Percentiles rank a stretch among this genome's conserved stretches.
phyloP scores from a whole-genome alignment of 2,888 invertebrate species.

The Bursaphelenchus okinawaensis region DNA sequence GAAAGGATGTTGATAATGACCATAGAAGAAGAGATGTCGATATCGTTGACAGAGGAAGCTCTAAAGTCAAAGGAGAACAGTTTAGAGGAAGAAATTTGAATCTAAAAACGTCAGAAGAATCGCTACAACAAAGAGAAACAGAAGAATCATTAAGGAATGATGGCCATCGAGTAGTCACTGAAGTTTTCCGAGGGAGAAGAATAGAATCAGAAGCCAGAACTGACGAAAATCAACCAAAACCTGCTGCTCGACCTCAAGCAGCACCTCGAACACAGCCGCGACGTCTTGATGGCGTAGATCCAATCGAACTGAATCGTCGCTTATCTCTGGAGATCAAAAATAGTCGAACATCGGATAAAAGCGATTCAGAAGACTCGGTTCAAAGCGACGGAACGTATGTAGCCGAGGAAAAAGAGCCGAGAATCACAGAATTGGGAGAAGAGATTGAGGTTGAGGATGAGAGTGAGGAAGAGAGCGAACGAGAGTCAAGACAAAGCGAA shows the following conservation, averaged over 20 bases:
- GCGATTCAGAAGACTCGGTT: slow-evolving; percentile 2
- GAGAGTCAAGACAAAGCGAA: background rate
- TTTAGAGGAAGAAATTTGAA: too few species aligned
- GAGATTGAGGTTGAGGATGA: slow-evolving; percentile 15
- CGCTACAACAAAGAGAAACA: too few species aligned
- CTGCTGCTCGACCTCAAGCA: background rate
- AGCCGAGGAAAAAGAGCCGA: slow-evolving; percentile 8
- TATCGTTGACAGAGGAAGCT: too few species aligned
- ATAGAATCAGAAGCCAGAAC: too few species aligned
- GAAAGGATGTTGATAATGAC: too few species aligned
- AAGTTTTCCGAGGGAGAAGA: too few species aligned
- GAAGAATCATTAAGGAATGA: too few species aligned
- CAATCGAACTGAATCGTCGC: slow-evolving; percentile 2
- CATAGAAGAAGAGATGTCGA: too few species aligned
- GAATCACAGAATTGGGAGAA: slow-evolving; percentile 11
- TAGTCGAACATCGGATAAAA: slow-evolving; percentile 1
- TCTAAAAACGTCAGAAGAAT: too few species aligned
- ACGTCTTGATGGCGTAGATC: slow-evolving; percentile 1
- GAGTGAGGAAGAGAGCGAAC: slow-evolving; percentile 2
- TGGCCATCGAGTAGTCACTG: too few species aligned
- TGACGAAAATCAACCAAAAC: too few species aligned
- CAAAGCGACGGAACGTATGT: slow-evolving; percentile 1
- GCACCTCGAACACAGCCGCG: background rate
- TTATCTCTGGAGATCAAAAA: slow-evolving; percentile 5
- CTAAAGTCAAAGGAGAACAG: too few species aligned